These are phyloP conservation scores for Semaprochilodus insignis DNA, from an alignment of 2,797 vertebrate species.

Conservation along the genomic window DNA sequence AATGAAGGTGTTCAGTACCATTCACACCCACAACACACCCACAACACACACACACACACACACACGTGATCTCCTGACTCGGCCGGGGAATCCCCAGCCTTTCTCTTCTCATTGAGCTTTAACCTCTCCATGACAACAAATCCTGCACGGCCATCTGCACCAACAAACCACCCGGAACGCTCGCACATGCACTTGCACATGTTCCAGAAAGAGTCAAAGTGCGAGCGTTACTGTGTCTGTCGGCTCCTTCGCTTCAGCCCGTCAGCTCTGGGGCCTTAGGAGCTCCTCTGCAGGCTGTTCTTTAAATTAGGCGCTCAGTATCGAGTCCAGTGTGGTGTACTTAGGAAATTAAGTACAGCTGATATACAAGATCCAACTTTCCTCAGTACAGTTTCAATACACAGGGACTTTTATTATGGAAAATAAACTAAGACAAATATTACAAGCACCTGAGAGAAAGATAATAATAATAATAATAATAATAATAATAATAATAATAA, in stretches of 20 bases:
- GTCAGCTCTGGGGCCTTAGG: not conserved
- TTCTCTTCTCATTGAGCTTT: conserved; percentile 50
- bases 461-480: too few relatives aligned
- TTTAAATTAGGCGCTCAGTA: too few relatives aligned
- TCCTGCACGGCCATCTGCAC: not conserved
- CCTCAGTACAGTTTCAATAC: too few relatives aligned
- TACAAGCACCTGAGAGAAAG: too few relatives aligned
- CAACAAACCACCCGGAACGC: conserved; percentile 4
- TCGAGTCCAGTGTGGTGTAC: too few relatives aligned
- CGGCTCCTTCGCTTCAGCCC: not conserved
- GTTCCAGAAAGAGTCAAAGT: not conserved
- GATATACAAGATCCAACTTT: too few relatives aligned
- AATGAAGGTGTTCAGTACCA: not conserved
- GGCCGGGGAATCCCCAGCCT: conserved; percentile 53
- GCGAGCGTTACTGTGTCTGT: not conserved
- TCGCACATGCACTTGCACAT: not conserved
- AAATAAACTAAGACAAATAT: too few relatives aligned
- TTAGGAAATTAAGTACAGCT: too few relatives aligned
- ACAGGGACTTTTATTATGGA: too few relatives aligned
- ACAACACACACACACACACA: conserved; percentile 25
- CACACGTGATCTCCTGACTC: conserved; percentile 49
- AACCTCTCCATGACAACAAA: conserved; percentile 19
- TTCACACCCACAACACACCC: conserved; percentile 26
- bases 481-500: too few relatives aligned
- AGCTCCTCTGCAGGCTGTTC: not conserved